phyloP scores from a whole-genome alignment of 92 coral and sea anemone species.

The Blastomussa wellsi region DNA sequence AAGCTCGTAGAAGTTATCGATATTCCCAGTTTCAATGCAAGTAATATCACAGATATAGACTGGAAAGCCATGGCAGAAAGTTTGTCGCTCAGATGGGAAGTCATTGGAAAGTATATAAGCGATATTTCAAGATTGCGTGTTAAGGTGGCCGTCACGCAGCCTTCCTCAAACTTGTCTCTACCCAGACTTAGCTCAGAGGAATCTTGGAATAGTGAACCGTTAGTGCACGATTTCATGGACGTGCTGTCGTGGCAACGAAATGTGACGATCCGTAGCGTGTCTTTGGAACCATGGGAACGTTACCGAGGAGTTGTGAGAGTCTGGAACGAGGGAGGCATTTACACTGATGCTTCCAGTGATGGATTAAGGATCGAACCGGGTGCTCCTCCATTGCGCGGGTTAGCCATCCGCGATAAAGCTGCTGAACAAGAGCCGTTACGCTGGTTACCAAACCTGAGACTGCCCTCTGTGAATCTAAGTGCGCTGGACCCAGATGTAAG shows the following conservation, averaged over 20 bases:
- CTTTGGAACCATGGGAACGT: constrained; percentile 67
- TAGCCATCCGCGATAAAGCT: constrained; percentile 64
- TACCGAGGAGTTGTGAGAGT: constrained; percentile 83
- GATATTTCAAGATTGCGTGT: constrained; percentile 82
- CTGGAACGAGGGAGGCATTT: constrained; percentile 79
- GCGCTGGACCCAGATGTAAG: constrained; percentile 62
- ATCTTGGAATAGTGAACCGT: constrained; percentile 89
- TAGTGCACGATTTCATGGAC: constrained; percentile 73
- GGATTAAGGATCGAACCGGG: constrained; percentile 82
- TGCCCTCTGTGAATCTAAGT: constrained; percentile 64
- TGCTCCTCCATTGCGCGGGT: constrained; percentile 67
- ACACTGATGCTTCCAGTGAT: constrained; percentile 73
- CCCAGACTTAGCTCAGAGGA: constrained; percentile 47
- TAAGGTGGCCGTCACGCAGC: constrained; percentile 77
- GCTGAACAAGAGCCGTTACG: constrained; percentile 73
- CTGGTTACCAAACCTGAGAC: constrained; percentile 76
- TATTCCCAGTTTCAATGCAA: constrained; percentile 39
- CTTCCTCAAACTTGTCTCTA: constrained; percentile 59
- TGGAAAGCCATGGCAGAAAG: constrained; percentile 81
- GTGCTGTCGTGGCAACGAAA: constrained; percentile 67
- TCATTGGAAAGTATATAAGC: constrained; percentile 58
- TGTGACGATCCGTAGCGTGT: constrained; percentile 65
- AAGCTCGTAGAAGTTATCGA: constrained; percentile 68
- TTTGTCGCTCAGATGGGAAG: constrained; percentile 74
- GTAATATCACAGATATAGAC: constrained; percentile 72